Conservation (phyloP, 2,888 invertebrate genomes). For the Chrysomela aeneicollis region DNA sequence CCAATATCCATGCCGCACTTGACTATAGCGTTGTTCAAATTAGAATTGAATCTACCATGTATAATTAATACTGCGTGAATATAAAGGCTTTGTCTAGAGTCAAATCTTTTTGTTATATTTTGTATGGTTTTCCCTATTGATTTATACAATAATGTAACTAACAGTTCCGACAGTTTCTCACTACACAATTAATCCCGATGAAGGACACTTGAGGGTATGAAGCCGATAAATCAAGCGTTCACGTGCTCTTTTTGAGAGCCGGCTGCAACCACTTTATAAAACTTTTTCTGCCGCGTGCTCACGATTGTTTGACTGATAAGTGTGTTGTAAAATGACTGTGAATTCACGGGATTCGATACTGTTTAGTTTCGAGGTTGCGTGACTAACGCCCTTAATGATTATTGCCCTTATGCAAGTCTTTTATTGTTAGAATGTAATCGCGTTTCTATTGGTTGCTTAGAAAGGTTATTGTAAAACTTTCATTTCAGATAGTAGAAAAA, state of each 20-base stretch:
- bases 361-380: slow-evolving; percentile 55
- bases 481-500: no score
- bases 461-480: background rate
- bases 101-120: slow-evolving; percentile 2
- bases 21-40: background rate
- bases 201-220: slow-evolving; percentile 37
- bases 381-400: slow-evolving; percentile 47
- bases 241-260: slow-evolving; percentile 46
- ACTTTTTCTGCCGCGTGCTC: slow-evolving; percentile 38
- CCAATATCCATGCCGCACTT: no score
- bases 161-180: slow-evolving; percentile 13
- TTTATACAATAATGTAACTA: background rate
- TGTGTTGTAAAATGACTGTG: slow-evolving; percentile 53
- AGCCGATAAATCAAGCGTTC: slow-evolving; percentile 46
- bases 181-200: slow-evolving; percentile 19
- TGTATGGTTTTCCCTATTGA: background rate
- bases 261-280: slow-evolving; percentile 42
- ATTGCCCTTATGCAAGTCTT: slow-evolving; percentile 44
- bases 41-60: background rate
- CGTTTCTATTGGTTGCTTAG: background rate
- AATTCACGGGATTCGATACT: slow-evolving; percentile 54
- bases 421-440: slow-evolving; percentile 16
- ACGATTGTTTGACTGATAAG: slow-evolving; percentile 45
- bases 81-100: background rate
- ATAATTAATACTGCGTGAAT: background rate